Base-by-base conservation (phyloP, 2,113 vertebrate species). In the Pterocles burchelli region DNA sequence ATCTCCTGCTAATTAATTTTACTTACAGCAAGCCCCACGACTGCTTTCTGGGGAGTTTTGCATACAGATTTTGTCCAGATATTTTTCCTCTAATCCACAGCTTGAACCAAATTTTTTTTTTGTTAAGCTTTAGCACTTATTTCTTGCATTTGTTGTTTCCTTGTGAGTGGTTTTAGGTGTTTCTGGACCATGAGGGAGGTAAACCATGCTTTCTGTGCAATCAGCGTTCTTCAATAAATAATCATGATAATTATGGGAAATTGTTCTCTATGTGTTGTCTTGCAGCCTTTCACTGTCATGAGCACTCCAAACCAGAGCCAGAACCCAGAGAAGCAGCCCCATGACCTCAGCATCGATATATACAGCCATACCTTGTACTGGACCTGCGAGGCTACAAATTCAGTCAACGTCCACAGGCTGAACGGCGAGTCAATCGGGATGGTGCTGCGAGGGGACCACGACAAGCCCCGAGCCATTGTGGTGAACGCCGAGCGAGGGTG, bases 361-460 rank as follows among this genome's bases (percentile, higher is more conserved):
- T 99, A 98, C 96, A 99, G 99, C 92, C 99, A 99, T 12, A 98
- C 98, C 17, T 96, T 99, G 19, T 99, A 99, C 97, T 99, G 99
- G 99, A 99, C 99, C 12, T 99, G 99, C 2, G 99, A 99, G 97
- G 98, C 98, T 66, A 98, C 98, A 41, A 99, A 99, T 92, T 99
- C 98, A 17, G 97, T 99, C 96, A 99, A 99, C 2, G 98, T 99
- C 19, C 99, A 99, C 85, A 97, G 98, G 68, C 98, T 99, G 97
- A 98, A 97, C 0, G 99, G 99, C 2, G 97, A 98, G 6, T 91
- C 95, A 1, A 97, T 99, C n/a, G 99, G 99, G 1, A 98, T 99
- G 94, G 99, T 99, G 77, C 95, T 99, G 43, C 98, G 98, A 3
- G 99, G 99, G 8, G 98, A 99, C 6, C 98, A 98, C 0, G 99